Evolutionary conservation across 2,113 vertebrate species (phyloP), one percentile per base, ranked within the genome.

Genomic region (Catharus minimus): DNA sequence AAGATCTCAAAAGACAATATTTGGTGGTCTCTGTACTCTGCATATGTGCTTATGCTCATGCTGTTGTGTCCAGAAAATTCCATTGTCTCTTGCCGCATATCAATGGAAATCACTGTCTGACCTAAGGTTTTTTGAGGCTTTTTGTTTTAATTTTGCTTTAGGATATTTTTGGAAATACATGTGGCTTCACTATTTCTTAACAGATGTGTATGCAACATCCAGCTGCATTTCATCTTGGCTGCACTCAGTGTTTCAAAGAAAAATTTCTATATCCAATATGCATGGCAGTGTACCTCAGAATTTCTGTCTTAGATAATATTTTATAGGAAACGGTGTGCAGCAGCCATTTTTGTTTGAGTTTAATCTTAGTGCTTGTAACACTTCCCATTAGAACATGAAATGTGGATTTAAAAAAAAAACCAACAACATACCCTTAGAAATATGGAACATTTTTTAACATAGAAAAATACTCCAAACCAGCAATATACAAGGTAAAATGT

Each of bases 391-490:
- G 8, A 44, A 17, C 5, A 41, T 16, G 10, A 82, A 52, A 2
- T 24, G 2, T 66, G 24, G 5, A 22, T 60, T 56, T 7, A 55
- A 39, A 71, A 19, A 53, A 72, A 38, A 30, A 57, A 38, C 33
- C 33, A 46, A 8, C 16, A 44, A 4, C 4, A 19, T 6, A 27
- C 6, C 2, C 14, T 47, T 86, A 13, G 21, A 43, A 58, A 72
- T 43, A 23, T 3, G 15, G 5, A 60, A 39, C 4, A 2, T 23
- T 79, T 86, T 13, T 50, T 23, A 12, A 36, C 6, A 13, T 9
- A 44, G 1, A 11, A 38, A 36, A 55, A 52, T 23, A 11, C 0
- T 2, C 2, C 3, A 1, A 49, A 26, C 8, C 12, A 43, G 2
- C 15, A 73, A 32, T 30, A 72, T 13, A 56, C 13, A 41, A 26